Percentiles rank a stretch among this genome's conserved stretches.
These are phyloP conservation scores for Apis dorsata DNA, from an alignment of 1,140 invertebrate species.

Conservation along the genomic window DNA sequence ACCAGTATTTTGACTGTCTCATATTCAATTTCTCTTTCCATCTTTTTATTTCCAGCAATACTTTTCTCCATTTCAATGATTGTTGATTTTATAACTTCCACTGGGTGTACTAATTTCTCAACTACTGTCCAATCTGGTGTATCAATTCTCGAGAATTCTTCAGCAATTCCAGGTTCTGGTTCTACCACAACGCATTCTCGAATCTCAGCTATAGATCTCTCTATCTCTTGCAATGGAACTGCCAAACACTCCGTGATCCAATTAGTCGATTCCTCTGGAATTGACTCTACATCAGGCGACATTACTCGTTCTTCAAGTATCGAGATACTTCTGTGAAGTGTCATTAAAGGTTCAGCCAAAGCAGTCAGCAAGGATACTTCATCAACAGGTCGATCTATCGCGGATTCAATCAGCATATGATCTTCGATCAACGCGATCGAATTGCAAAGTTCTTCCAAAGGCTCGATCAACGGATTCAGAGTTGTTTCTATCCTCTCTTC, in stretches of 20 bases:
- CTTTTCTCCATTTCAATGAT: constrained; percentile 33
- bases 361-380: constrained; percentile 50
- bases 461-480: constrained; percentile 48
- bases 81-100: constrained; percentile 36
- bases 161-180: constrained; percentile 27
- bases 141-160: constrained; percentile 4
- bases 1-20: constrained; percentile 51
- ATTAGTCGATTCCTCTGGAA: constrained; percentile 37
- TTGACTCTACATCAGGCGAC: constrained; percentile 47
- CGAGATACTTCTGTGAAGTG: constrained; percentile 77
- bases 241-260: constrained; percentile 64
- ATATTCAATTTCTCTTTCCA: constrained; percentile 1
- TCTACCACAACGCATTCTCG: constrained; percentile 56
- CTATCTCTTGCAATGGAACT: constrained; percentile 66
- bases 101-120: constrained; percentile 44
- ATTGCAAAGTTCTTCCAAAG: constrained; percentile 59
- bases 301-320: constrained; percentile 78
- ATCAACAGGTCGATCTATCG: constrained; percentile 1
- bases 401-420: constrained; percentile 50
- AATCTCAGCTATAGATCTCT: constrained; percentile 64
- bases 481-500: background rate
- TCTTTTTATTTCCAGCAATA: background rate
- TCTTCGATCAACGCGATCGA: constrained; percentile 64
- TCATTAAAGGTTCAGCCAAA: constrained; percentile 73
- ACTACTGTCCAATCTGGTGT: constrained; percentile 43